Evolutionary conservation across 2,888 invertebrate species (phyloP), one percentile per base, ranked within the genome.

Genomic region (Acrobasis consociella): DNA sequence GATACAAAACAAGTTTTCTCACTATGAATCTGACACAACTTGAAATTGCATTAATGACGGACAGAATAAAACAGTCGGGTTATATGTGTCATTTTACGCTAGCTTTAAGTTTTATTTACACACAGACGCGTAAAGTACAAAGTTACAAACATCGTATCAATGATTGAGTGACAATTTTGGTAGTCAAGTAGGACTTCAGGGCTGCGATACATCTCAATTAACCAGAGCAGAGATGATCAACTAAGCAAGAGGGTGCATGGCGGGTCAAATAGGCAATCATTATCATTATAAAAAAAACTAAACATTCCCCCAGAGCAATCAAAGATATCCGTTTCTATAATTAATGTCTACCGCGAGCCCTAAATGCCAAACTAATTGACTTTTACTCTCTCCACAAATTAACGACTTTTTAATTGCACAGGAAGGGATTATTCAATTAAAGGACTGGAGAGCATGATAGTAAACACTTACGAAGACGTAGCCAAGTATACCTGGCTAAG

Each of bases 321-420:
- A 64, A 59, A 64, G 63, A 66, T 71, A 72, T 75, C 75, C 72
- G 72, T 64, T 60, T 61, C 65, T 59, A 58, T 71, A 70, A 74
- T 69, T 67, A 70, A 68, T 63, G 63, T 66, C 67, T 70, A 71
- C 75, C 76, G 76, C 76, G 67, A 73, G 67, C 70, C 64, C 66
- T 37, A 58, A 71, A 71, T 71, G 65, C 71, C 67, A 69, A 69
- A 66, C 71, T 81, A 82, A 84, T 86, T 84, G 78, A 85, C 85
- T 83, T 80, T 83, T 82, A 83, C 84, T 84, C 82, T 84, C 82
- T 80, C 74, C 65, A 73, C 76, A 78, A 85, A 86, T 78, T 73
- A 69, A 74, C 75, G 69, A 78, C 75, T 81, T 80, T 79, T 78
- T 78, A 77, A 80, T 81, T 72, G 75, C 65, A 72, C 80, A 80